Percentiles rank a stretch among this genome's conserved stretches.
phyloP scores from a whole-genome alignment of 2,113 vertebrate species.

The Semnornis frantzii region DNA sequence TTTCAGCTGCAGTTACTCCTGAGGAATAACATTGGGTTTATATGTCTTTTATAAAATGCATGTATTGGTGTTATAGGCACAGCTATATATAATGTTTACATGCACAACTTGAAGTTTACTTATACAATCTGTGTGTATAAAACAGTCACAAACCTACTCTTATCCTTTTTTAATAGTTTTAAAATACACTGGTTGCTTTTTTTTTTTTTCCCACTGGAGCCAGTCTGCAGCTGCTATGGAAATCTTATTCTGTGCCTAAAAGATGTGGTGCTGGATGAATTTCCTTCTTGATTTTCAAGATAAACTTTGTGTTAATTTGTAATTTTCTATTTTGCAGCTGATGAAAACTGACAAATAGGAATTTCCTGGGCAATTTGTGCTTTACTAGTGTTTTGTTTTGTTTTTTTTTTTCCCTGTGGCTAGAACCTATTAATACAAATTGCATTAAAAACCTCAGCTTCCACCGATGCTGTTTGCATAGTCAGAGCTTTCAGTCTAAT shows the following conservation, averaged over 20 bases:
- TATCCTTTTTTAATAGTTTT: not conserved
- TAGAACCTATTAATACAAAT: constrained; percentile 14
- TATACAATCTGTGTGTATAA: not conserved
- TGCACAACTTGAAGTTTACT: not conserved
- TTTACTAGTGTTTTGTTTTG: not conserved
- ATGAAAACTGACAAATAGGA: constrained; percentile 24
- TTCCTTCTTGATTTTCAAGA: constrained; percentile 6
- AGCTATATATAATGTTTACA: not conserved
- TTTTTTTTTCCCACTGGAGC: not conserved
- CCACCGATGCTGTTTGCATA: not conserved
- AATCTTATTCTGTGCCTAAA: not conserved
- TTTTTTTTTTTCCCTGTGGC: not conserved
- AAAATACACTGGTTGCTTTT: not conserved
- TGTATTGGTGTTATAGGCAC: not conserved
- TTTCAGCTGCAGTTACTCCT: not conserved
- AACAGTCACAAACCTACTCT: not conserved
- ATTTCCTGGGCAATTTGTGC: not conserved
- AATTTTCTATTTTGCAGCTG: constrained; percentile 22
- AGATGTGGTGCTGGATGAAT: not conserved
- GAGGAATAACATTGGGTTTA: not conserved
- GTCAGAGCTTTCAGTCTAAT: not conserved
- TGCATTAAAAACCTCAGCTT: constrained; percentile 21
- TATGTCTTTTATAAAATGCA: not conserved
- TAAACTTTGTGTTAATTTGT: not conserved
- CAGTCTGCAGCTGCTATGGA: not conserved